These are phyloP conservation scores for Caenorhabditis becei DNA, from an alignment of 2,888 invertebrate species.

Conservation along the genomic window DNA sequence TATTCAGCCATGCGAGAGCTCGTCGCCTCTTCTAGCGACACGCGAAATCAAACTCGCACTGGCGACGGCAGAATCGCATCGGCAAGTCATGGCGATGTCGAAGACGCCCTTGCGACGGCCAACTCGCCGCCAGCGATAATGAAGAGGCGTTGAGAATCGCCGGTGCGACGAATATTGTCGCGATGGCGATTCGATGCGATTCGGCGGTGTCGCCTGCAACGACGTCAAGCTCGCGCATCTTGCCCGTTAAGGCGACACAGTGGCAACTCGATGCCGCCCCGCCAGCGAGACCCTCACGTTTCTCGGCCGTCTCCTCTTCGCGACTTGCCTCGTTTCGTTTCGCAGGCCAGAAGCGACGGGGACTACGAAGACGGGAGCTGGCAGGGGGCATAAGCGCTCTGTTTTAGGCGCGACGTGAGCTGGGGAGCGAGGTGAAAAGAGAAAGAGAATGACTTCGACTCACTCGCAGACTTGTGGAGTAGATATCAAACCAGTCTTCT, in stretches of 20 bases:
- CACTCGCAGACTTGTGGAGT: slow-evolving; percentile 48
- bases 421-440: not conserved
- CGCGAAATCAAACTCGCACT: not conserved
- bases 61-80: not conserved
- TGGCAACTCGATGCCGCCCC: not conserved
- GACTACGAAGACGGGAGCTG: too few species aligned
- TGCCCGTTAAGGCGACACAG: slow-evolving; percentile 14
- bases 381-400: too few species aligned
- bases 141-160: slow-evolving; percentile 27
- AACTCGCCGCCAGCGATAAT: slow-evolving; percentile 20
- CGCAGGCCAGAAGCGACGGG: not conserved
- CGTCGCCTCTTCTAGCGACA: not conserved
- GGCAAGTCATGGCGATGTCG: not conserved
- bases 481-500: slow-evolving; percentile 54
- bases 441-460: not conserved
- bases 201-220: too few species aligned
- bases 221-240: too few species aligned
- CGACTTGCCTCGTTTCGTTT: not conserved
- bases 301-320: slow-evolving; percentile 27
- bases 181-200: slow-evolving; percentile 9
- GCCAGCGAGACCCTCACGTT: slow-evolving; percentile 6
- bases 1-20: not conserved
- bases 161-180: slow-evolving; percentile 14
- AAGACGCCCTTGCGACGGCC: slow-evolving; percentile 16
- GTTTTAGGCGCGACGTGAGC: not conserved